A percentile compares a stretch with the other conserved stretches of the same genome.
These are phyloP conservation scores for Pyrgilauda ruficollis DNA, from an alignment of 2,113 vertebrate genomes.

Conservation along the genomic window DNA sequence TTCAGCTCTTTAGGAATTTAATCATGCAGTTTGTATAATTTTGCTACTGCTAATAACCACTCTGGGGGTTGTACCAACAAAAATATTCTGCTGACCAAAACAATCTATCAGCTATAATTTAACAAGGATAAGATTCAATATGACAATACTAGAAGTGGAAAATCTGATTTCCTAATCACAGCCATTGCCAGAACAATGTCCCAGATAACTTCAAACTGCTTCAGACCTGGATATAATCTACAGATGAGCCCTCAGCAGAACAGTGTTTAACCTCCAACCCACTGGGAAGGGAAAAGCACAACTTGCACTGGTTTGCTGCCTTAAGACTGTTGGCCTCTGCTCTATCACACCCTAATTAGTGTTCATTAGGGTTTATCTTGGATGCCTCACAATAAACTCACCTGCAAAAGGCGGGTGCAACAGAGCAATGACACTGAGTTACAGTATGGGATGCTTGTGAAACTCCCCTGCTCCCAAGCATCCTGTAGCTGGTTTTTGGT, in stretches of 20 bases:
- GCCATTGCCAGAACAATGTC: background rate
- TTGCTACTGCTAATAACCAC: conserved; percentile 8
- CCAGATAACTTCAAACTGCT: background rate
- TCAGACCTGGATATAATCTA: background rate
- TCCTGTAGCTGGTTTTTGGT: background rate
- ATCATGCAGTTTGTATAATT: background rate
- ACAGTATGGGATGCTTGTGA: background rate
- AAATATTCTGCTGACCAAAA: conserved; percentile 12
- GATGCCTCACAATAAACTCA: background rate
- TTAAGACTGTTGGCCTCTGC: background rate
- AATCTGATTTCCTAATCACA: background rate
- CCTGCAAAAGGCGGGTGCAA: background rate
- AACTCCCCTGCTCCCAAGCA: background rate
- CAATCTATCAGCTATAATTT: background rate
- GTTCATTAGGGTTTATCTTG: background rate
- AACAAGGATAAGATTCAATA: background rate
- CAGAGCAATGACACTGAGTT: background rate
- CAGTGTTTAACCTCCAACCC: background rate
- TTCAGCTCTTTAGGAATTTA: conserved; percentile 22
- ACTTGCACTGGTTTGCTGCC: background rate
- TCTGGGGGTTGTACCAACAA: background rate
- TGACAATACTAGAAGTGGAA: background rate
- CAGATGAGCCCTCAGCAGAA: background rate
- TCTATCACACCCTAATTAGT: background rate
- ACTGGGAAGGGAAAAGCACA: background rate